Conservation (phyloP, 2,113 vertebrate species). For the Monopterus albus region DNA sequence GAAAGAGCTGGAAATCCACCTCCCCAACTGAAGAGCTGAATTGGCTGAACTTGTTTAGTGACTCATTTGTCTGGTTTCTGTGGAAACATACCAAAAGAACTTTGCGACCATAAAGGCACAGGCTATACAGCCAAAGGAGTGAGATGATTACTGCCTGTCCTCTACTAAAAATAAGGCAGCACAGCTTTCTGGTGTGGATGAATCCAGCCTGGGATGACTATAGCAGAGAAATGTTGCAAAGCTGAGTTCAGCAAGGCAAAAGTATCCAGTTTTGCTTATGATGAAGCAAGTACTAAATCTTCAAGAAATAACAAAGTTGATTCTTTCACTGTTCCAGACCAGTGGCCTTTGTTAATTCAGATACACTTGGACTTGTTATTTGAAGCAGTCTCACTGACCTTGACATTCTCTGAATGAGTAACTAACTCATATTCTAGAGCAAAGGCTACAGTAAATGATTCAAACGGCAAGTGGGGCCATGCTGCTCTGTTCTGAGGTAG, state of each 20-base stretch:
- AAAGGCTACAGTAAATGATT: constrained; percentile 44
- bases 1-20: constrained; percentile 31
- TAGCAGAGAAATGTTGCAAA: neutral
- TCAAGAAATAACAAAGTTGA: neutral
- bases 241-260: constrained; percentile 1
- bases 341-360: neutral
- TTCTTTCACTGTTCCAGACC: neutral
- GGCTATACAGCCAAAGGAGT: constrained; percentile 39
- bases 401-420: constrained; percentile 57
- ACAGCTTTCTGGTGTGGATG: neutral
- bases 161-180: constrained; percentile 60
- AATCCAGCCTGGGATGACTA: constrained; percentile 14
- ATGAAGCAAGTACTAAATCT: neutral
- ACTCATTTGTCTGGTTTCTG: constrained; percentile 74
- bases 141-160: constrained; percentile 53
- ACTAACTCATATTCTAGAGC: constrained; percentile 52
- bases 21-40: constrained; percentile 44
- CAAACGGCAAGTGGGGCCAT: neutral
- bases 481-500: neutral
- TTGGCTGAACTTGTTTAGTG: constrained; percentile 52
- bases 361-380: constrained; percentile 4
- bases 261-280: neutral
- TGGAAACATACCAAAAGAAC: constrained; percentile 65
- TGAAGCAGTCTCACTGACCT: constrained; percentile 36
- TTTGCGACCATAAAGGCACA: constrained; percentile 50